Conservation (phyloP, 35 echinoderm and acorn worm species). For the Nesometra sesokonis region DNA sequence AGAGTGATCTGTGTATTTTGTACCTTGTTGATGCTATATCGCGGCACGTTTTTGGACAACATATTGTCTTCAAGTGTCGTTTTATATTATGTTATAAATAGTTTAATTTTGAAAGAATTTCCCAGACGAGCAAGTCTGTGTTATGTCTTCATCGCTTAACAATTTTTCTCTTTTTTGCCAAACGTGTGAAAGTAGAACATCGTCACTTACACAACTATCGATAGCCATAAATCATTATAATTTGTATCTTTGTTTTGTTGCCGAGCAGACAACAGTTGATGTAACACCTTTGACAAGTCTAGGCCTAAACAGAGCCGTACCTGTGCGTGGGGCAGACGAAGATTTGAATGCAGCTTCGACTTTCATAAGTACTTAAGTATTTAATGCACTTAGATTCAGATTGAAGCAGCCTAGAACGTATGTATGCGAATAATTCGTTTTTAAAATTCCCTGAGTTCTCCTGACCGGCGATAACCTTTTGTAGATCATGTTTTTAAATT, state of each 20-base stretch:
- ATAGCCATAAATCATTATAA: neutral
- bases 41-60: neutral
- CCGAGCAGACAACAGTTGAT: neutral
- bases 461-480: neutral
- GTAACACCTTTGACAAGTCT: no score
- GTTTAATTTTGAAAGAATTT: neutral
- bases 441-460: neutral
- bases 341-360: neutral
- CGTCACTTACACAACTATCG: neutral
- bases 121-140: neutral
- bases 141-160: neutral
- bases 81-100: neutral
- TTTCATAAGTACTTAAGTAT: neutral
- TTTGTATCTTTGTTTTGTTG: neutral
- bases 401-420: no score
- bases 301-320: no score
- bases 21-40: neutral
- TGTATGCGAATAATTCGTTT: neutral
- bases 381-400: neutral
- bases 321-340: neutral
- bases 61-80: neutral
- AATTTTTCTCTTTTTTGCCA: neutral
- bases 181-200: neutral
- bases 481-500: neutral
- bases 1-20: neutral